Percentiles rank a stretch among this genome's conserved stretches.
These are phyloP conservation scores for Paedocypris micromegethes DNA, from an alignment of 2,797 vertebrate species.

Conservation along the genomic window DNA sequence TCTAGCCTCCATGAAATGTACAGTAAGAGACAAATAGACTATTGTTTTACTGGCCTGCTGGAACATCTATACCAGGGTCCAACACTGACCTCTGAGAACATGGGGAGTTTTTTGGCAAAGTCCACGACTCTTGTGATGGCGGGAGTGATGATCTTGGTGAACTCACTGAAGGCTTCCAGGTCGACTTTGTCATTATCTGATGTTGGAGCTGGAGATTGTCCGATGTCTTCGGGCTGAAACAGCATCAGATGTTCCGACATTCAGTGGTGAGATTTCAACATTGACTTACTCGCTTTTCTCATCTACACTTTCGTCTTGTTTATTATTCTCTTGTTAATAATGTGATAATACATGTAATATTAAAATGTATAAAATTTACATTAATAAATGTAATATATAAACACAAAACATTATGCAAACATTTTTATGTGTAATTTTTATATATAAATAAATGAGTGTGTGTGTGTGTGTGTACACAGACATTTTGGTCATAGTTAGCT, in stretches of 20 bases:
- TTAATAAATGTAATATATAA: too few species aligned
- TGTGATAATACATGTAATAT: too few species aligned
- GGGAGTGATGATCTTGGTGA: slow-evolving; percentile 99
- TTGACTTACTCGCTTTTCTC: background rate
- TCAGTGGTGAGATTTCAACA: background rate
- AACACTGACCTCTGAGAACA: slow-evolving; percentile 89
- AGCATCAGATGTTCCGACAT: background rate
- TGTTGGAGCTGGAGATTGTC: slow-evolving; percentile 85
- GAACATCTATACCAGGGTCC: background rate
- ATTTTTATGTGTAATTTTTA: too few species aligned
- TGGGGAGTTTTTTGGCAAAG: slow-evolving; percentile 99
- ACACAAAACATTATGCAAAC: too few species aligned
- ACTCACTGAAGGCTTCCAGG: slow-evolving; percentile 96
- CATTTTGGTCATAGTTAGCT: too few species aligned
- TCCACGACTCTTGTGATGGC: slow-evolving; percentile 97
- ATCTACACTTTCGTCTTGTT: too few species aligned
- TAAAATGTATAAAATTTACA: too few species aligned
- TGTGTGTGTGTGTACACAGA: too few species aligned
- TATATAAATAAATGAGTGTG: too few species aligned
- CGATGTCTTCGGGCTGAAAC: slow-evolving; percentile 86
- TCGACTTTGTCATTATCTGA: slow-evolving; percentile 91
- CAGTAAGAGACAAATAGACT: too few species aligned
- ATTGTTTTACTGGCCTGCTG: background rate
- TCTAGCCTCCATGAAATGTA: background rate
- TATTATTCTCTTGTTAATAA: too few species aligned